phyloP scores from a whole-genome alignment of 2,888 invertebrate species.

The Penaeus monodon region DNA sequence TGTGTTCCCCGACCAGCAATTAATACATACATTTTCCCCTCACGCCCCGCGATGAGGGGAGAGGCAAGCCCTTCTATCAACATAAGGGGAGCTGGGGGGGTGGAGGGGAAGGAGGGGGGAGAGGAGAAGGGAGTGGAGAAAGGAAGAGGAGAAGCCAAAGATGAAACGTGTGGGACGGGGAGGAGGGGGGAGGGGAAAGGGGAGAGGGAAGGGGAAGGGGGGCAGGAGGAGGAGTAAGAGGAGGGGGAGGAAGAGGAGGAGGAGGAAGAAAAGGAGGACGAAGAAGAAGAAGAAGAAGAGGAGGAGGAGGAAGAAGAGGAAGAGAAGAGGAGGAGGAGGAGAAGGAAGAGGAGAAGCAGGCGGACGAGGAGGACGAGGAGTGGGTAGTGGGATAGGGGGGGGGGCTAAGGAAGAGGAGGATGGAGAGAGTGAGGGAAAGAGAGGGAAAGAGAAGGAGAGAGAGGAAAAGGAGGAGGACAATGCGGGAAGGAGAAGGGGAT shows the following conservation, averaged over 20 bases:
- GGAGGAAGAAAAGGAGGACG: neutral
- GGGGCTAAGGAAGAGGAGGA: no score
- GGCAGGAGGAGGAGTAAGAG: neutral
- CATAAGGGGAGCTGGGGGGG: neutral
- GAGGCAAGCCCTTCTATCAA: neutral
- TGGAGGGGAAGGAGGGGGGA: neutral
- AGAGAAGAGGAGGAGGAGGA: neutral
- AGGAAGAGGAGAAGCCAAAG: no score
- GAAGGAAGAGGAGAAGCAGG: neutral
- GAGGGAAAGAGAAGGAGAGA: neutral
- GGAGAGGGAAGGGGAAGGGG: neutral
- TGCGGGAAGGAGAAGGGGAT: neutral
- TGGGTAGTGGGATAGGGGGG: no score
- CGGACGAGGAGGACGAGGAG: no score
- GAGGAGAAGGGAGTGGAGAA: neutral
- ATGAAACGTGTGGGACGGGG: no score
- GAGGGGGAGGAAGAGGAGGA: neutral
- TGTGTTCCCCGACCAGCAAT: no score
- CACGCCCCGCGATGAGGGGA: no score
- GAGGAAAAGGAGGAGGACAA: neutral
- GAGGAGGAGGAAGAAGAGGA: neutral
- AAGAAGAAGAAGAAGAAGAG: neutral
- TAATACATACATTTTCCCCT: no score
- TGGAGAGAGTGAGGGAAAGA: no score
- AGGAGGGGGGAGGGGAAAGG: no score